Evolutionary conservation across 2,888 invertebrate species (phyloP).

Genomic region (Branchellion lobata): DNA sequence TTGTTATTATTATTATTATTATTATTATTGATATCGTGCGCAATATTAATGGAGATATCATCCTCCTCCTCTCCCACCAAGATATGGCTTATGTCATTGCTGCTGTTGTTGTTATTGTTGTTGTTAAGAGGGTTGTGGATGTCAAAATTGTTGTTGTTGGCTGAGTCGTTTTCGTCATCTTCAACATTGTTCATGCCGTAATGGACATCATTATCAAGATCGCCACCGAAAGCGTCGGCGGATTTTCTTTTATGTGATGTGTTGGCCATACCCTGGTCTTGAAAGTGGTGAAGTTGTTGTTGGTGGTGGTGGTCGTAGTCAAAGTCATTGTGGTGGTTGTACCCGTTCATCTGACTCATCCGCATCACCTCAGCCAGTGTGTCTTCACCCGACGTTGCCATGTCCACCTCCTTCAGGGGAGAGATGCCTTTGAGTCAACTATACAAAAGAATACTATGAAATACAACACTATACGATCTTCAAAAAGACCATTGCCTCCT

Average conservation of each 20-base stretch:
- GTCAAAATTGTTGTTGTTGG: background rate
- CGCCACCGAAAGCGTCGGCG: background rate
- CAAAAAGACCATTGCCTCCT: too few species aligned
- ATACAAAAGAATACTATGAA: too few species aligned
- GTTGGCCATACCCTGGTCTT: background rate
- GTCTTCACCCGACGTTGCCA: constrained; percentile 32
- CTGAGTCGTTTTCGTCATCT: background rate
- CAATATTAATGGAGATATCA: background rate
- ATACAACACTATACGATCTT: too few species aligned
- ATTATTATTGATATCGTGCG: background rate
- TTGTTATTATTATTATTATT: background rate
- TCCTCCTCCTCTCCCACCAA: too few species aligned
- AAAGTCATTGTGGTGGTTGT: constrained; percentile 10
- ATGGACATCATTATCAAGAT: background rate
- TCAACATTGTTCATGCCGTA: background rate
- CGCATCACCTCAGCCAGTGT: constrained; percentile 18
- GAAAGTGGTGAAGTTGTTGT: background rate
- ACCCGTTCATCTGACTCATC: constrained; percentile 25
- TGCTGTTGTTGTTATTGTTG: too few species aligned
- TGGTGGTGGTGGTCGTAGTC: background rate
- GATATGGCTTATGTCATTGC: too few species aligned
- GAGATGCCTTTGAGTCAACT: too few species aligned
- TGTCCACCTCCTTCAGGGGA: constrained; percentile 25
- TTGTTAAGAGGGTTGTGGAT: background rate
- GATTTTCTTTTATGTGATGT: constrained; percentile 19